Base-by-base conservation (phyloP, 2,888 invertebrate species). In the Stenolophus ochropezus region DNA sequence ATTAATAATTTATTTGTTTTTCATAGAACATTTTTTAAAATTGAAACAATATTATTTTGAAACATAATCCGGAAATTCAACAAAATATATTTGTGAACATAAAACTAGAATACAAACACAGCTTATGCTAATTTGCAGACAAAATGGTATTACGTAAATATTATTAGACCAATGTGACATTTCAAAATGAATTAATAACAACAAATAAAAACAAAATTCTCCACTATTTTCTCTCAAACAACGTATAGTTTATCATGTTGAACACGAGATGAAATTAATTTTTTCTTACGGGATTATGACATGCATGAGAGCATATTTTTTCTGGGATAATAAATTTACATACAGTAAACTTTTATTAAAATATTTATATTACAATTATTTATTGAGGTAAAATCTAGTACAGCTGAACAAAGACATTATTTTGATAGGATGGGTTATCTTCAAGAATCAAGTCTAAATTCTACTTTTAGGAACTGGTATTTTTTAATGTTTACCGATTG, bases 71-170 rank as follows among this genome's bases (percentile, higher is more conserved):
- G 11, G n/a, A 16, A 8, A 11, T 8, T 14, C 2, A 61, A 23
- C 61, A 14, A 61, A 25, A 61, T 25, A 23, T 25, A 61, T 61
- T 61, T 61, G 61, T 25, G 4, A 25, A 61, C 61, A 25, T 8
- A 61, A 14, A 4, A 4, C 14, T 14, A 56, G 6, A 20, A 56
- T 11, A 20, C 11, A 56, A 56, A 56, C 21, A 20, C 1, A 20
- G n/a, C 25, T 23, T n/a, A 25, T n/a, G 4, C 23, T 61, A 8
- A 61, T 61, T 61, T 61, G 25, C 20, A 61, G n/a, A 14, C 61
- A 27, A 61, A 23, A 25, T 61, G 21, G 14, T 23, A 4, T 4
- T n/a, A 8, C 25, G 25, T 61, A 61, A 61, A 25, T 25, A 61
- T 23, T 21, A 61, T 61, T 56, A 56, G 11, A 20, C 21, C 56